Evolutionary conservation across 2,888 invertebrate species (phyloP).

Genomic region (Eupeodes luniger): DNA sequence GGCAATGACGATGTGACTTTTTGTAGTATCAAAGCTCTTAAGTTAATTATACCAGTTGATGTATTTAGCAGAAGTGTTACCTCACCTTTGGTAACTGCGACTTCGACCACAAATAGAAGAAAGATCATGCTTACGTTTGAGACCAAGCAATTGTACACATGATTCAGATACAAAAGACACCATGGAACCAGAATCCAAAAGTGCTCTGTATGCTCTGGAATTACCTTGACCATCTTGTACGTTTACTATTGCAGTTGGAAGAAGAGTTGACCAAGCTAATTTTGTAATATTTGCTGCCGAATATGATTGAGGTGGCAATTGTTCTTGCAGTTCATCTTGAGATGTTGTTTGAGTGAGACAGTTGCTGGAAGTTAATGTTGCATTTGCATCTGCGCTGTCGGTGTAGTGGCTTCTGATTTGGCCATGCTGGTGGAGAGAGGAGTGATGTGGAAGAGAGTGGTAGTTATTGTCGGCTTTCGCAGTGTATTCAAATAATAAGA

Average conservation of each 20-base stretch:
- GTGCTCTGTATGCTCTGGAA: constrained; percentile 5
- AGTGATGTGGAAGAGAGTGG: too few species aligned
- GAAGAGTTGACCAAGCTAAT: constrained; percentile 5
- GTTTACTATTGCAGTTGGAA: background rate
- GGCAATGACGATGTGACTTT: background rate
- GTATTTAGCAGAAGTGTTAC: too few species aligned
- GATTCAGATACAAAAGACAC: constrained; percentile 7
- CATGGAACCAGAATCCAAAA: constrained; percentile 13
- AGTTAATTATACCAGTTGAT: too few species aligned
- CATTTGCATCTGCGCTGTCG: background rate
- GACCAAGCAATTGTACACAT: constrained; percentile 10
- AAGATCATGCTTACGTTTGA: constrained; percentile 10
- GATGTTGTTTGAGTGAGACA: background rate
- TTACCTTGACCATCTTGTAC: constrained; percentile 2
- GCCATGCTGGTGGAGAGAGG: constrained; percentile 31
- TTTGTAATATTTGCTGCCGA: constrained; percentile 2
- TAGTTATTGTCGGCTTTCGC: too few species aligned
- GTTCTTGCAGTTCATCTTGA: background rate
- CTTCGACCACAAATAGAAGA: constrained; percentile 1
- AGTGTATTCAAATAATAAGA: too few species aligned
- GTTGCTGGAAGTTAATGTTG: background rate
- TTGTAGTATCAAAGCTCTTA: background rate
- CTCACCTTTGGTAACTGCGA: too few species aligned
- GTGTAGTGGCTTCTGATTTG: constrained; percentile 4
- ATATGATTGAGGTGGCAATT: constrained; percentile 14